Conservation (phyloP, 2,113 vertebrate species). For the Oostethus manadensis region DNA sequence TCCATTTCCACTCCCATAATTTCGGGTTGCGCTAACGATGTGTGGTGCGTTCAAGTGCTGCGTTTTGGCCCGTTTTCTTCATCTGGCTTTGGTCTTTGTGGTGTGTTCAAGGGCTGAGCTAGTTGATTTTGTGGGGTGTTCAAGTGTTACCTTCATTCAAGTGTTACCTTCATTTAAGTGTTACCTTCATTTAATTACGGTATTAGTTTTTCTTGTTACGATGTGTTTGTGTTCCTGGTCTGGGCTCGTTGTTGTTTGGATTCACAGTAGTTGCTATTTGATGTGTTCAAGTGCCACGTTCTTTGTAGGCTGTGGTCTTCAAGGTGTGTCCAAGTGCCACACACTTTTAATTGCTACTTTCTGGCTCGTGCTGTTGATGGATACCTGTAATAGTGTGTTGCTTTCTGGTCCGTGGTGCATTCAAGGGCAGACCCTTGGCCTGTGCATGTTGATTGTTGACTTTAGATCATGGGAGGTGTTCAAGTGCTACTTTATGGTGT, state of each 20-base stretch:
- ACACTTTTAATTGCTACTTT: too few species aligned
- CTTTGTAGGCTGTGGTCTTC: too few species aligned
- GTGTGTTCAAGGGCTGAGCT: not conserved
- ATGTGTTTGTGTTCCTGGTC: not conserved
- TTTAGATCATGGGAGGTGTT: not conserved
- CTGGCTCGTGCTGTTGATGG: not conserved
- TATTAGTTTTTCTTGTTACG: not conserved
- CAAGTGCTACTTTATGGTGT: not conserved
- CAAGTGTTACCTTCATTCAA: not conserved
- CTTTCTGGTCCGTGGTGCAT: not conserved
- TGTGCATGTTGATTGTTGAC: not conserved
- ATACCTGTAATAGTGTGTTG: not conserved
- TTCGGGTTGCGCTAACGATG: too few species aligned
- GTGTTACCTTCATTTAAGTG: too few species aligned
- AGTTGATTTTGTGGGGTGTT: not conserved
- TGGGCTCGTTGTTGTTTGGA: not conserved
- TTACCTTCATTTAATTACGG: not conserved
- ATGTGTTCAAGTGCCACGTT: not conserved
- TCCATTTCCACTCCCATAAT: too few species aligned
- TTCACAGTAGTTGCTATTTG: not conserved
- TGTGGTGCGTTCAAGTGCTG: not conserved
- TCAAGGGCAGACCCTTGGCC: not conserved
- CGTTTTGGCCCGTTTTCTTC: not conserved
- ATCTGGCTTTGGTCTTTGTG: too few species aligned
- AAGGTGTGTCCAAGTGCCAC: not conserved